Evolutionary conservation across 2,797 vertebrate species (phyloP).

Genomic region (Onychomys torridus): DNA sequence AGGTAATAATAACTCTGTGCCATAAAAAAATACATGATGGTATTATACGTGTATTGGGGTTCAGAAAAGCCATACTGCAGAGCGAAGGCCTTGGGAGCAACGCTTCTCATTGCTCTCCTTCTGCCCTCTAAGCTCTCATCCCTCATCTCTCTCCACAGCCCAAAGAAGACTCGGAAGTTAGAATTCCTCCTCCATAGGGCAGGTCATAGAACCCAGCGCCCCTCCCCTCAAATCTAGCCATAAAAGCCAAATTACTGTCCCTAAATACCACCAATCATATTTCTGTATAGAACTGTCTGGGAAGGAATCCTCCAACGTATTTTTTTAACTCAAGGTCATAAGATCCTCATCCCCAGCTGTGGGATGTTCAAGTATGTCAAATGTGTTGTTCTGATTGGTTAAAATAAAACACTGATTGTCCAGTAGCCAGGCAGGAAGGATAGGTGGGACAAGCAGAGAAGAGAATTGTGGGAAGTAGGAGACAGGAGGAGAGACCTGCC

Average conservation of each 20-base stretch:
- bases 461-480: no score
- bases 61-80: background rate
- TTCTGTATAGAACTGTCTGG: background rate
- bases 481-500: no score
- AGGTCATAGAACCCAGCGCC: background rate
- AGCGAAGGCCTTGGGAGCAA: background rate
- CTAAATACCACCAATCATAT: background rate
- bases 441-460: no score
- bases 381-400: no score
- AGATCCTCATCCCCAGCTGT: background rate
- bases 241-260: background rate
- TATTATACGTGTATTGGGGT: background rate
- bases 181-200: background rate
- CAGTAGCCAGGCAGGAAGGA: no score
- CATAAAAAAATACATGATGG: background rate
- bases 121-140: background rate
- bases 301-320: background rate
- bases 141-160: background rate
- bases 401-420: no score
- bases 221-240: background rate
- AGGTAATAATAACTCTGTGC: constrained; percentile 28
- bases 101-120: background rate
- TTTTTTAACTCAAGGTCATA: background rate
- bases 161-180: background rate
- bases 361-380: no score